Evolutionary conservation across 2,888 invertebrate species (phyloP).

Genomic region (Drosophila lutescens): DNA sequence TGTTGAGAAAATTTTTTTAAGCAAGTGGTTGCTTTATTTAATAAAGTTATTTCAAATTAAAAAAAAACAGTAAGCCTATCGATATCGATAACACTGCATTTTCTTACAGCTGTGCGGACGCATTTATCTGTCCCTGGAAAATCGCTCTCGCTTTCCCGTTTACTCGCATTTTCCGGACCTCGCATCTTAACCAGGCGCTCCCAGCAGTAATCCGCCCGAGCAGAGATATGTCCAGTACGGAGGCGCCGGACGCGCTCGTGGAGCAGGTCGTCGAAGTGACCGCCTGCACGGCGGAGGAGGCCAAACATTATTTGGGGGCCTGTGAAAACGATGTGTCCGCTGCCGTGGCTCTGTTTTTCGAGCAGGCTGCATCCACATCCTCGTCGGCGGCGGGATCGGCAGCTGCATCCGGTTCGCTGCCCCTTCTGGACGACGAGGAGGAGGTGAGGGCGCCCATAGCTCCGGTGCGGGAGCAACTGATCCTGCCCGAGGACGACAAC

Average conservation of each 20-base stretch:
- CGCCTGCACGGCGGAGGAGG: constrained; percentile 77
- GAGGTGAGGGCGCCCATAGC: constrained; percentile 83
- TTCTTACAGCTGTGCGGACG: constrained; percentile 28
- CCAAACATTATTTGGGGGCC: constrained; percentile 77
- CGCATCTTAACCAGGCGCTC: not conserved
- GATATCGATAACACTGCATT: not conserved
- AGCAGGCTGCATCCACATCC: constrained; percentile 58
- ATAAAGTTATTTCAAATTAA: too few species aligned
- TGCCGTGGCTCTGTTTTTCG: constrained; percentile 81
- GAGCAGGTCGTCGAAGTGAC: constrained; percentile 82
- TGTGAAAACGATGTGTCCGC: constrained; percentile 82
- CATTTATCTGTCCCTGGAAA: constrained; percentile 37
- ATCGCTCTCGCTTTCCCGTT: constrained; percentile 5
- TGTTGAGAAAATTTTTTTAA: too few species aligned
- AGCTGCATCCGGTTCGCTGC: constrained; percentile 14
- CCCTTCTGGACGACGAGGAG: constrained; percentile 54
- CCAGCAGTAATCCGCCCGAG: not conserved
- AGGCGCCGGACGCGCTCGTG: constrained; percentile 66
- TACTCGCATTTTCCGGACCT: constrained; percentile 8
- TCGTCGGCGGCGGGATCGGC: constrained; percentile 15
- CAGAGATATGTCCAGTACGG: constrained; percentile 57
- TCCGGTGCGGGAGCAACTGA: constrained; percentile 82
- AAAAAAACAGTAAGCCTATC: not conserved
- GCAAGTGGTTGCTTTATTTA: too few species aligned
- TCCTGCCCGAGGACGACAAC: constrained; percentile 83